These are phyloP conservation scores for Artemia sp. DNA, from an alignment of 2,888 invertebrate species.

Conservation along the genomic window DNA sequence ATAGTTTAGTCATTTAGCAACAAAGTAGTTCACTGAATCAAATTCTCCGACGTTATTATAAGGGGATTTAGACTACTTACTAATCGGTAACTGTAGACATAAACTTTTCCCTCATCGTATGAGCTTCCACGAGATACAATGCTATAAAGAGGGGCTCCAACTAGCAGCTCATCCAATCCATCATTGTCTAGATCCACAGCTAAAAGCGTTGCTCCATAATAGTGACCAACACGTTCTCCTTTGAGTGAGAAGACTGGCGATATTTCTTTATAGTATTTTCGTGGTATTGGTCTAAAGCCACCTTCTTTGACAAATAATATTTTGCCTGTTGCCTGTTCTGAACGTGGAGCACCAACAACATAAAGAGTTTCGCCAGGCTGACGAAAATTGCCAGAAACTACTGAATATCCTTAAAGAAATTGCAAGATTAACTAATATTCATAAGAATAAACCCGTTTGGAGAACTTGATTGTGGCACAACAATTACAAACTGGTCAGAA, in stretches of 20 bases:
- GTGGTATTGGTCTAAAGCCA: too few species aligned
- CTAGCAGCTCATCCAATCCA: conserved; percentile 43
- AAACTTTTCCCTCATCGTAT: conserved; percentile 44
- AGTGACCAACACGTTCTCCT: conserved; percentile 43
- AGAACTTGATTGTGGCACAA: too few species aligned
- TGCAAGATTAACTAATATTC: conserved; percentile 29
- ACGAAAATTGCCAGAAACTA: conserved; percentile 30
- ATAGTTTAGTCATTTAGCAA: too few species aligned
- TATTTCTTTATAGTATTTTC: too few species aligned
- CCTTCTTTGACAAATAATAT: too few species aligned
- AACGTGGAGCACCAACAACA: conserved; percentile 41
- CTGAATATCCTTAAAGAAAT: conserved; percentile 29
- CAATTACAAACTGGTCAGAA: too few species aligned
- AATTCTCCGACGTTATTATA: too few species aligned
- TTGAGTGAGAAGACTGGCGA: conserved; percentile 11
- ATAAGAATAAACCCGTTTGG: too few species aligned
- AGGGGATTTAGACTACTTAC: too few species aligned
- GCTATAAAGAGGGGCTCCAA: conserved; percentile 42
- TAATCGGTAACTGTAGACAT: conserved; percentile 33
- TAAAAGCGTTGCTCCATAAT: conserved; percentile 46
- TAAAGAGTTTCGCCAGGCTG: conserved; percentile 31
- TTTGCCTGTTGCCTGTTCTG: conserved; percentile 26
- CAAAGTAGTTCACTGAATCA: too few species aligned
- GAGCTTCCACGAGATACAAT: conserved; percentile 27
- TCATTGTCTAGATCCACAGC: conserved; percentile 47